These are phyloP conservation scores for Drosophila eohydei DNA, from an alignment of 2,888 invertebrate species.

Conservation along the genomic window DNA sequence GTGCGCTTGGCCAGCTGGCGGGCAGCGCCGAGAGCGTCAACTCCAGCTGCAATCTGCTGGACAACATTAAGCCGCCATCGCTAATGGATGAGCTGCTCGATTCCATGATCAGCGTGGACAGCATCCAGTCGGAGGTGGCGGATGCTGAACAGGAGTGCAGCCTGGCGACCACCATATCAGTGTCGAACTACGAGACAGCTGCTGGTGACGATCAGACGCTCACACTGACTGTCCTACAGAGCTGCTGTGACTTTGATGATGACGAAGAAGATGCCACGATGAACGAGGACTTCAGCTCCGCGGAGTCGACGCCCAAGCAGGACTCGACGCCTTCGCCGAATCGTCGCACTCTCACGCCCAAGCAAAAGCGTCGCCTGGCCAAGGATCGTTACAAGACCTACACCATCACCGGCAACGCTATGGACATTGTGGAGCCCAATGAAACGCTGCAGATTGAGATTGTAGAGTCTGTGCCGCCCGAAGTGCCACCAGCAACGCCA, in stretches of 20 bases:
- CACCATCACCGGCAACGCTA: conserved; percentile 87
- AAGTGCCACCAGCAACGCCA: conserved; percentile 23
- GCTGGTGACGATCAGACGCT: conserved; percentile 87
- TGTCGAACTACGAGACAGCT: conserved; percentile 85
- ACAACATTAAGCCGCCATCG: conserved; percentile 93
- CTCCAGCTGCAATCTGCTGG: conserved; percentile 89
- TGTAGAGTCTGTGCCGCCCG: conserved; percentile 85
- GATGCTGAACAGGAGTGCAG: conserved; percentile 87
- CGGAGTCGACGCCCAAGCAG: conserved; percentile 91
- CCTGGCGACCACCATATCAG: conserved; percentile 81
- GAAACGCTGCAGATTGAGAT: conserved; percentile 84
- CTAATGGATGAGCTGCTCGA: conserved; percentile 91
- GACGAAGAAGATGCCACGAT: conserved; percentile 84
- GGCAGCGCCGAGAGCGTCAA: conserved; percentile 88
- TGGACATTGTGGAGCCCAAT: conserved; percentile 63
- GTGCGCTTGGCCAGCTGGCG: conserved; percentile 88
- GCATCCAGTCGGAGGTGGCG: conserved; percentile 92
- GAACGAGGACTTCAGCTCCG: conserved; percentile 88
- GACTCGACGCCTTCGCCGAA: conserved; percentile 79
- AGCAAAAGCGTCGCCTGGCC: conserved; percentile 90
- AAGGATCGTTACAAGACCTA: conserved; percentile 94
- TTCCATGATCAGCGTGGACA: conserved; percentile 93
- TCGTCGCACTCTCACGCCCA: conserved; percentile 88
- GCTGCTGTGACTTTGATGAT: conserved; percentile 86
- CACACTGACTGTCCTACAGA: conserved; percentile 85